phyloP scores from a whole-genome alignment of 2,888 invertebrate species.

The Mellilla xanthometata region DNA sequence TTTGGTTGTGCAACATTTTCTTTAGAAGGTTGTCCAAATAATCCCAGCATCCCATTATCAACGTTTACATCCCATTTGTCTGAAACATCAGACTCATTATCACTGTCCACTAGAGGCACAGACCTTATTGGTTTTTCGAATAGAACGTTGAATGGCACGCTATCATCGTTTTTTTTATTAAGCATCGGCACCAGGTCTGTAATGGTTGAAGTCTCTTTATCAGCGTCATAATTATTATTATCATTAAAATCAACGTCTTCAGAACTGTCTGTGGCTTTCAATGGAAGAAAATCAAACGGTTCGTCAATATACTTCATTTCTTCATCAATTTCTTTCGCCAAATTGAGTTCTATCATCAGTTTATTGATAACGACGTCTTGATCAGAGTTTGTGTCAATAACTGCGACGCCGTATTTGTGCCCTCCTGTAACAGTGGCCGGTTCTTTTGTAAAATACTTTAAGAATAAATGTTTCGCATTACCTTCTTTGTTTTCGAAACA shows the following conservation, averaged over 20 bases:
- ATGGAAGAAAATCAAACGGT: conserved; percentile 32
- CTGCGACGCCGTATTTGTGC: conserved; percentile 71
- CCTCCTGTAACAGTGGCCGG: conserved; percentile 58
- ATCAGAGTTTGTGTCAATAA: conserved; percentile 70
- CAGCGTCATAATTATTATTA: neutral
- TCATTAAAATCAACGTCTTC: conserved; percentile 23
- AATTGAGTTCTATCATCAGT: conserved; percentile 72
- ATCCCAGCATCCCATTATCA: conserved; percentile 32
- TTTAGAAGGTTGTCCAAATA: conserved; percentile 15
- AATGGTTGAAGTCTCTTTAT: neutral
- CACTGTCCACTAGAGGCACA: conserved; percentile 47
- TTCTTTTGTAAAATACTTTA: conserved; percentile 65
- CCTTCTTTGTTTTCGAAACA: conserved; percentile 59
- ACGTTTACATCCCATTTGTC: conserved; percentile 53
- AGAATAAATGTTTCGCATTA: conserved; percentile 64
- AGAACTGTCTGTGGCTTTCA: conserved; percentile 26
- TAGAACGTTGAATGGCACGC: conserved; percentile 6
- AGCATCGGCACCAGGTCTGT: conserved; percentile 8
- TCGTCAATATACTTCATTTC: conserved; percentile 51
- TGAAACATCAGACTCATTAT: conserved; percentile 29
- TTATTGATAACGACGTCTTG: conserved; percentile 72
- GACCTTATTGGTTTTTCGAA: conserved; percentile 48
- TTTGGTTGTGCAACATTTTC: too few species aligned
- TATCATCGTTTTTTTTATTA: neutral
- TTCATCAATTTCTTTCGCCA: conserved; percentile 55